These are phyloP conservation scores for Caenorhabditis angaria DNA, from an alignment of 2,888 invertebrate genomes.

Conservation along the genomic window DNA sequence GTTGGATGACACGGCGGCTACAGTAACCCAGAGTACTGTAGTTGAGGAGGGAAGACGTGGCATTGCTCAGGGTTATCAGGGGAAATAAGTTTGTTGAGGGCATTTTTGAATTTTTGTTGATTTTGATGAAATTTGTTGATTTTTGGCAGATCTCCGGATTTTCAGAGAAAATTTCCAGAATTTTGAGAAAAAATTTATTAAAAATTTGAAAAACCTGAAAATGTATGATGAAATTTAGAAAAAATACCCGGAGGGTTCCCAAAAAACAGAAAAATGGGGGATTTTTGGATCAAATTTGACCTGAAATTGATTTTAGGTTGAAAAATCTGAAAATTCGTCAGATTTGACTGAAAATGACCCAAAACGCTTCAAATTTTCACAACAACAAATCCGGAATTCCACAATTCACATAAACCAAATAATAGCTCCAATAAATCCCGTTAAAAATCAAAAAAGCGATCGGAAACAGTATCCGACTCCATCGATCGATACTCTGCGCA, in stretches of 20 bases:
- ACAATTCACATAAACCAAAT: constrained; percentile 51
- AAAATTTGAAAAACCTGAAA: no score
- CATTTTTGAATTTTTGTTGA: constrained; percentile 5
- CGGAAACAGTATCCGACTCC: constrained; percentile 62
- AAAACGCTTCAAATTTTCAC: background rate
- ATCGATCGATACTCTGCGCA: constrained; percentile 59
- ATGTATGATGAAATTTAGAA: no score
- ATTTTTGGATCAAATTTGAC: no score
- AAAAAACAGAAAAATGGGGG: background rate
- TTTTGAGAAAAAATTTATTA: background rate
- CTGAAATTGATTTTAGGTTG: no score
- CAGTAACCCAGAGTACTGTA: constrained; percentile 63
- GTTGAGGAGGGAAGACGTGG: constrained; percentile 75
- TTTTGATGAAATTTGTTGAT: constrained; percentile 4
- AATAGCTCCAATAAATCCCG: constrained; percentile 65
- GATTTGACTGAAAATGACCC: background rate
- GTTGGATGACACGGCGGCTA: constrained; percentile 79
- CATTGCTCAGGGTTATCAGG: constrained; percentile 51
- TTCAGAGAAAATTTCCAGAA: background rate
- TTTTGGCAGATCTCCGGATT: no score
- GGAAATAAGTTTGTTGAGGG: constrained; percentile 1
- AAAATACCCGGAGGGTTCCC: background rate
- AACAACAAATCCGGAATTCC: constrained; percentile 18
- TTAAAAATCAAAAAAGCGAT: constrained; percentile 66
- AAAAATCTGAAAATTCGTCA: no score